Base-by-base conservation (phyloP, 2,113 vertebrate genomes). In the Climacteris rufus region DNA sequence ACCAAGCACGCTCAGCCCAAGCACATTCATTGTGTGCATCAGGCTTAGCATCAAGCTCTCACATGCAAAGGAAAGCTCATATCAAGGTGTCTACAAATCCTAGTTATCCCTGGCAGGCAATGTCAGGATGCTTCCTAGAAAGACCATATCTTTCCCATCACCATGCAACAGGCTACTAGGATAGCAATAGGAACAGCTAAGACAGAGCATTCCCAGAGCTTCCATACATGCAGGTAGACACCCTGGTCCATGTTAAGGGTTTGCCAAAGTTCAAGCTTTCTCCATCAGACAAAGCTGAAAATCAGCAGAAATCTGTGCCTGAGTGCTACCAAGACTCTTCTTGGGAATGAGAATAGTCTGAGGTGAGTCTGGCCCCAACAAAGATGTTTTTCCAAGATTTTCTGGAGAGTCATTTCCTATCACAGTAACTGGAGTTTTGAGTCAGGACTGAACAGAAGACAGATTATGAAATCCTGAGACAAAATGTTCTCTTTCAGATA, bases 211-310 rank as follows among this genome's bases (percentile, higher is more conserved):
- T 76, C 13, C 27, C 37, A 57, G 49, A 83, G 15, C 21, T 72
- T n/a, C 33, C 0, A 0, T 35, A 64, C 28, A 16, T 31, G 45
- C 31, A 91, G 23, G 5, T 40, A 21, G 39, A 64, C 10, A 61
- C 6, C 7, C 11, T 13, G 7, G 5, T 45, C 22, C 2, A 0
- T 28, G 21, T 22, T 52, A 71, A 56, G 37, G 7, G 11, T 53
- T 87, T 77, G 37, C 16, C 42, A 33, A 77, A 77, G 24, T 47
- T 68, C 61, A 85, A 82, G 27, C 11, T 52, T 88, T 60, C 27
- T 68, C 39, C 37, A 70, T 31, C 50, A 86, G 53, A 45, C 8
- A 19, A 72, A 83, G 13, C 3, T 68, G 35, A 93, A 85, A 40
- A 78, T 24, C 16, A 79, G 47, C 33, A 86, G 57, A 80, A 83